Conservation (phyloP, 2,113 vertebrate genomes). For the Cryptotis parvus region DNA sequence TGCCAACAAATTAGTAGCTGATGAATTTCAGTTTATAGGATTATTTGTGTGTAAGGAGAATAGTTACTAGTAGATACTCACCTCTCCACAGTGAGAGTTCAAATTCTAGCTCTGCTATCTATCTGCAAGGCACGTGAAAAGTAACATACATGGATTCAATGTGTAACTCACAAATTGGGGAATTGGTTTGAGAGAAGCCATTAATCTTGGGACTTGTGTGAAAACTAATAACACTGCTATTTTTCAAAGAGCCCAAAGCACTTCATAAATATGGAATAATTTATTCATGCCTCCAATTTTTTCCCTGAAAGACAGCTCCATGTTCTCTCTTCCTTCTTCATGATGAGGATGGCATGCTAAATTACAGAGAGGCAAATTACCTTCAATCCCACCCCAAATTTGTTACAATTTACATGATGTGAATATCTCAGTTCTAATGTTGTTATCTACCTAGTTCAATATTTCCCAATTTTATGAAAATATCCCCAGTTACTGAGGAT, state of each 20-base stretch:
- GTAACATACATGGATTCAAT: neutral
- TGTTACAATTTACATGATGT: neutral
- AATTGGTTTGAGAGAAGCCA: neutral
- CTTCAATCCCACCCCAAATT: neutral
- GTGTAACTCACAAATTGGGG: neutral
- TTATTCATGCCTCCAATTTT: neutral
- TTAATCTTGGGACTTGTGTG: slow-evolving; percentile 33
- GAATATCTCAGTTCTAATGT: neutral
- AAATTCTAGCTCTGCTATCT: neutral
- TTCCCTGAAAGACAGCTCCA: neutral
- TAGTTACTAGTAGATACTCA: neutral
- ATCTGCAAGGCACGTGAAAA: neutral
- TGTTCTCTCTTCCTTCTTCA: neutral
- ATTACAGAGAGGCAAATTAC: neutral
- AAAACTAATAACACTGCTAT: neutral
- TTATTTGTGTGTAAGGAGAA: neutral
- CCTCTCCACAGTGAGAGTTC: neutral
- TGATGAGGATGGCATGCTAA: neutral
- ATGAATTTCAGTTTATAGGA: slow-evolving; percentile 17
- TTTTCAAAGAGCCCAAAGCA: slow-evolving; percentile 26
- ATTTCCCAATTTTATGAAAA: slow-evolving; percentile 59
- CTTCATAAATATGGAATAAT: slow-evolving; percentile 37
- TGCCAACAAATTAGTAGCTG: slow-evolving; percentile 10
- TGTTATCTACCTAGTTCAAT: slow-evolving; percentile 6
- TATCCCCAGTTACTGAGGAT: slow-evolving; percentile 50